Evolutionary conservation across 1,140 invertebrate species (phyloP).

Genomic region (Mamestra configurata): DNA sequence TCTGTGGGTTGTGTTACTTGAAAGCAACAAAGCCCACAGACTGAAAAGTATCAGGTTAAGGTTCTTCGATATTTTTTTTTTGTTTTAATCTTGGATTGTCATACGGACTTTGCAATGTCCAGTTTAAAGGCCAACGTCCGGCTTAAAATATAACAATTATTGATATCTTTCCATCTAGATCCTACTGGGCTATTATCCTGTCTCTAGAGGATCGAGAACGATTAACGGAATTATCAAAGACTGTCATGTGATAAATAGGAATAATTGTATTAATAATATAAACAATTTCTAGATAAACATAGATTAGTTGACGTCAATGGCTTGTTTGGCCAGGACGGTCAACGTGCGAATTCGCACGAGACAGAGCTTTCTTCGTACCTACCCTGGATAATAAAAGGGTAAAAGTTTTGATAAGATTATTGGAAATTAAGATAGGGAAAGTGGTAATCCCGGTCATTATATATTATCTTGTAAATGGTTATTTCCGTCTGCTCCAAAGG

Average conservation of each 20-base stretch:
- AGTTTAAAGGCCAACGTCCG: background rate
- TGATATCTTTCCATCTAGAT: background rate
- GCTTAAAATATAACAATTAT: background rate
- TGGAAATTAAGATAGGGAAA: background rate
- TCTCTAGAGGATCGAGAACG: background rate
- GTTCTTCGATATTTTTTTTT: too few species aligned
- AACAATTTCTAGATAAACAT: constrained; percentile 21
- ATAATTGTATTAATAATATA: constrained; percentile 20
- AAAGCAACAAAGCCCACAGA: too few species aligned
- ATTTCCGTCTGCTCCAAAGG: background rate
- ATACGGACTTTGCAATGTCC: background rate
- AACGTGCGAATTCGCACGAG: background rate
- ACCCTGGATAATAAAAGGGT: background rate
- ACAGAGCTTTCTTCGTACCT: background rate
- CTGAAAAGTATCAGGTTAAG: too few species aligned
- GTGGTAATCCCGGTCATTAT: background rate
- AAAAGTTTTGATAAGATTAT: background rate
- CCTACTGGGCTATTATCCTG: background rate
- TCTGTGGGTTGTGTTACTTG: too few species aligned
- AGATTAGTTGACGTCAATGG: constrained; percentile 31
- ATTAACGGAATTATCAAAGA: constrained; percentile 14
- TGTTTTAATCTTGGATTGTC: too few species aligned
- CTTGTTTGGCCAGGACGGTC: background rate
- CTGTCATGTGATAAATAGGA: background rate
- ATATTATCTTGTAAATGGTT: background rate